Percentiles rank a stretch among this genome's conserved stretches.
These are phyloP conservation scores for Netelia fuscicornis DNA, from an alignment of 2,888 invertebrate species.

Conservation along the genomic window DNA sequence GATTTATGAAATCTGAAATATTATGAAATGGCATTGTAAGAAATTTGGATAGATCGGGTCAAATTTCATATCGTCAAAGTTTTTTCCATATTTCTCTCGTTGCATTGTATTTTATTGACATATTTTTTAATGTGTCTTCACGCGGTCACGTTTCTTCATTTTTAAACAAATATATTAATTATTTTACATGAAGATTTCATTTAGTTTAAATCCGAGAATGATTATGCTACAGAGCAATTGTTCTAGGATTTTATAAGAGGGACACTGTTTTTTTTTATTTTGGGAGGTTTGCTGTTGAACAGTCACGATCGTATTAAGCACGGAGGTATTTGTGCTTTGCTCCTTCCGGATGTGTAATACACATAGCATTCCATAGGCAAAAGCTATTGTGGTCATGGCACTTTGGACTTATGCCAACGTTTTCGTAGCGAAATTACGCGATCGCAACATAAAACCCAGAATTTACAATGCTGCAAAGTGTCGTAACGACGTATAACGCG, in stretches of 20 bases:
- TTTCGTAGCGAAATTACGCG: slow-evolving; percentile 75
- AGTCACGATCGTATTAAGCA: slow-evolving; percentile 3
- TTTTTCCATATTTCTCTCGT: no score
- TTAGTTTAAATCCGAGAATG: background rate
- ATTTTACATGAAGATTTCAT: no score
- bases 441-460: slow-evolving; percentile 77
- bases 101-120: no score
- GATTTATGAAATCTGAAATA: background rate
- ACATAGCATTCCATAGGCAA: slow-evolving; percentile 35
- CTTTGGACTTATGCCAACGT: slow-evolving; percentile 74
- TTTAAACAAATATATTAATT: no score
- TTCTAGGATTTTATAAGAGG: background rate
- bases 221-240: slow-evolving; percentile 9
- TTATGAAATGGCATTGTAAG: background rate
- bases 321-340: background rate
- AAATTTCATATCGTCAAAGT: no score
- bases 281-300: background rate
- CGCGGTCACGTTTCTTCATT: no score
- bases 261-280: slow-evolving; percentile 1
- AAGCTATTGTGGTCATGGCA: slow-evolving; percentile 15
- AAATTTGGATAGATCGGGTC: no score
- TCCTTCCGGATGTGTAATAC: slow-evolving; percentile 19
- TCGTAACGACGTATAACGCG: slow-evolving; percentile 69
- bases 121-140: no score
- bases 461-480: slow-evolving; percentile 75